phyloP scores from a whole-genome alignment of 1,140 invertebrate genomes.

The Drosophila truncata region DNA sequence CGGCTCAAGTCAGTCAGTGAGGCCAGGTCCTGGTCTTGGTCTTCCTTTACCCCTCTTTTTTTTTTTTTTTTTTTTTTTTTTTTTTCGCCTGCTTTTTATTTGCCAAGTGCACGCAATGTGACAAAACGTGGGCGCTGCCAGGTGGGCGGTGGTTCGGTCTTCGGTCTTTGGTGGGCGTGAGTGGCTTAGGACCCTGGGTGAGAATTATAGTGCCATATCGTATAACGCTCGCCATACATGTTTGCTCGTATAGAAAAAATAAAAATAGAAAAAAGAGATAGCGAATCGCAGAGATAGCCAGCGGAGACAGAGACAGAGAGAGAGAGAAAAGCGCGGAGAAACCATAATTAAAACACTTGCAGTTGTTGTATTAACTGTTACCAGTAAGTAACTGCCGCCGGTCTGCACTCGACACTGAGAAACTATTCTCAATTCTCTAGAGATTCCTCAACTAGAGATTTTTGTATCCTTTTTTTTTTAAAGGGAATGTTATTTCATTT shows the following conservation, averaged over 20 bases:
- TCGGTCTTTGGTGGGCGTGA: neutral
- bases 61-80: neutral
- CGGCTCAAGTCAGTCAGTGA: too few species aligned
- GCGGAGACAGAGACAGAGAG: neutral
- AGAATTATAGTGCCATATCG: constrained; percentile 76
- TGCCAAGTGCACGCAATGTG: constrained; percentile 78
- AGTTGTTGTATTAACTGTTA: constrained; percentile 40
- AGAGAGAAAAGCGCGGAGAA: neutral
- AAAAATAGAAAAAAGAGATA: constrained; percentile 32
- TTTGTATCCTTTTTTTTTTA: too few species aligned
- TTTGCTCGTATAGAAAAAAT: constrained; percentile 10
- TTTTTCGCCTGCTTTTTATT: constrained; percentile 62
- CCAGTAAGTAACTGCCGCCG: constrained; percentile 25
- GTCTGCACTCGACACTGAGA: constrained; percentile 9
- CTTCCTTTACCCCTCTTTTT: neutral
- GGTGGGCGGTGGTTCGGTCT: constrained; percentile 3
- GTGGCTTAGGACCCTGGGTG: constrained; percentile 38
- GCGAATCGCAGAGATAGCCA: neutral
- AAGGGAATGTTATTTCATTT: too few species aligned
- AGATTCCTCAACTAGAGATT: neutral
- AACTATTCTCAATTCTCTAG: neutral
- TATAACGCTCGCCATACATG: constrained; percentile 39
- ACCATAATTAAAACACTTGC: constrained; percentile 47
- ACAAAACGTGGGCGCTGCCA: constrained; percentile 50
- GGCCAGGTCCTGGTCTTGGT: neutral